Conservation (phyloP, 2,113 vertebrate species). For the Oenanthe melanoleuca region DNA sequence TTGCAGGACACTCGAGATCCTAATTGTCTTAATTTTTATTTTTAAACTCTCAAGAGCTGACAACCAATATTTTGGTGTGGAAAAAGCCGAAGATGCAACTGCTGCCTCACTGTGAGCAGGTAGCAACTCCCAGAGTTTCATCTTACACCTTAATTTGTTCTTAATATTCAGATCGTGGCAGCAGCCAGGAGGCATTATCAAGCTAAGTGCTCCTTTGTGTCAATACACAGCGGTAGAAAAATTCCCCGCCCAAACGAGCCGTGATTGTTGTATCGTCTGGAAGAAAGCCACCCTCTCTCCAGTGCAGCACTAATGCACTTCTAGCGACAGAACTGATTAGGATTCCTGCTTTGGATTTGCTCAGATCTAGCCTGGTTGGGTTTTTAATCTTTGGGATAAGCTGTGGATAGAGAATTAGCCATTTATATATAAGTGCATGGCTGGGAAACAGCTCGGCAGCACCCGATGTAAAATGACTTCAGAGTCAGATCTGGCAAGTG, state of each 20-base stretch:
- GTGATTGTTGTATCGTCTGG: conserved; percentile 39
- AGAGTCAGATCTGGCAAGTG: background rate
- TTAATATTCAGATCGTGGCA: conserved; percentile 28
- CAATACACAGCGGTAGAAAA: conserved; percentile 40
- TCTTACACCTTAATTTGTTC: conserved; percentile 49
- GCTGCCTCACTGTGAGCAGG: background rate
- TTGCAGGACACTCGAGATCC: background rate
- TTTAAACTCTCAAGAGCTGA: background rate
- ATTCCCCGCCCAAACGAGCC: conserved; percentile 36
- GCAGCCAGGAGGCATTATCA: conserved; percentile 45
- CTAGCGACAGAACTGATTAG: conserved; percentile 15
- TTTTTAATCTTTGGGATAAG: conserved; percentile 61
- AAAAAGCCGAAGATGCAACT: conserved; percentile 26
- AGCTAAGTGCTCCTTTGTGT: conserved; percentile 60
- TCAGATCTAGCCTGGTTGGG: background rate
- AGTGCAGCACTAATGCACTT: conserved; percentile 9
- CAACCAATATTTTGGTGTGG: conserved; percentile 11
- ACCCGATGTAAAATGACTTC: background rate
- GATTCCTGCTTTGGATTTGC: conserved; percentile 49
- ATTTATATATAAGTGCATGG: background rate
- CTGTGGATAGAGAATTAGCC: conserved; percentile 16
- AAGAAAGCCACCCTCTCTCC: conserved; percentile 19
- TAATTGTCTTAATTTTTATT: conserved; percentile 41
- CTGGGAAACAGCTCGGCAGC: conserved; percentile 3
- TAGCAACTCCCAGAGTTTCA: conserved; percentile 32